Conservation (phyloP, 2,797 vertebrate genomes). For the Labroides dimidiatus region DNA sequence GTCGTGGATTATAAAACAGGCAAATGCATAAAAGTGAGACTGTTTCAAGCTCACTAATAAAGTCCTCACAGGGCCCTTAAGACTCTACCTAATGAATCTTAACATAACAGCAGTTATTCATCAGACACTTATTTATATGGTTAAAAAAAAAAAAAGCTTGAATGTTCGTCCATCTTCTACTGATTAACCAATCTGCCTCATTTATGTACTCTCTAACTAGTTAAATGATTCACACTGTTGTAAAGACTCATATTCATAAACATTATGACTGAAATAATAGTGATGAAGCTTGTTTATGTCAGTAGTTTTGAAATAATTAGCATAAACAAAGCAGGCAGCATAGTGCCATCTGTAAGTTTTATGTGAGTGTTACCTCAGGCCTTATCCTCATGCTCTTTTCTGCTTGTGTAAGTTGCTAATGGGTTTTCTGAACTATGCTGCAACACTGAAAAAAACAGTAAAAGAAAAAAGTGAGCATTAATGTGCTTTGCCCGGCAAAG, state of each 20-base stretch:
- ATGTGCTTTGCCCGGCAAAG: neutral
- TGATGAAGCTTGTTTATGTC: neutral
- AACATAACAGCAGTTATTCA: no score
- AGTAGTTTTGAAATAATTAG: neutral
- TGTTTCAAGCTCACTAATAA: no score
- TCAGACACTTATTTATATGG: no score
- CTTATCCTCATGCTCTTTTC: neutral
- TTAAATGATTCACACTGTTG: neutral
- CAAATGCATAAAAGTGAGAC: no score
- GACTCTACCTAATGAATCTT: no score
- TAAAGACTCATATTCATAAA: neutral
- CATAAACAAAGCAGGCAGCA: neutral
- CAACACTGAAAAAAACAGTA: neutral
- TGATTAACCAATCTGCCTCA: neutral
- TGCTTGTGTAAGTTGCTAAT: neutral
- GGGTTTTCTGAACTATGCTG: neutral
- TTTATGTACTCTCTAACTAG: neutral
- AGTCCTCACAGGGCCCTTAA: no score
- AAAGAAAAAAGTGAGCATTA: no score
- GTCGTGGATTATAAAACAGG: no score
- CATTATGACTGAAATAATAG: no score
- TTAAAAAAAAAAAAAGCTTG: neutral
- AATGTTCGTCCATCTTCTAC: neutral
- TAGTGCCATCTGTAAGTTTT: neutral
- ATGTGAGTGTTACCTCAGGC: neutral